Evolutionary conservation across 2,797 vertebrate species (phyloP), one percentile per base, ranked within the genome.

Genomic region (Molossus molossus): DNA sequence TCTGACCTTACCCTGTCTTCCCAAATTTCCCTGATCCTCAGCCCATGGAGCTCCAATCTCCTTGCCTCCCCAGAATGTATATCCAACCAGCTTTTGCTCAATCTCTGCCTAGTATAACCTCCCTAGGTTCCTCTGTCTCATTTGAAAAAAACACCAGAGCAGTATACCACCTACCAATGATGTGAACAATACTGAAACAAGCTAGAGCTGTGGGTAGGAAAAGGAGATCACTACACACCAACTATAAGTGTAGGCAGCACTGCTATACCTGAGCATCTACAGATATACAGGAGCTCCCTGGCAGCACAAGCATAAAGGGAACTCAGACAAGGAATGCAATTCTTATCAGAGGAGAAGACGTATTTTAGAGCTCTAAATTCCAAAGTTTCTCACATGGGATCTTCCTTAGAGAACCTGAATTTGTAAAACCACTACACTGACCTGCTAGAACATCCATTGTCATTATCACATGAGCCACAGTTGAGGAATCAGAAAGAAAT

Each of bases 331-430:
- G 33, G 14, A 77, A 95, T 33, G 64, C 70, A 91, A 84, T 33
- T 96, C 21, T 65, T 92, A 67, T 29, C 65, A 91, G 67, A 13
- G 13, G 57, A 70, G 23, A 69, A 45, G 20, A 85, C 76, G 65
- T 27, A 89, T 60, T 77, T 86, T 27, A 55, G 3, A 11, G 67
- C 53, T 57, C 45, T 96, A 73, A 93, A 77, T 87, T 65, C 87
- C 76, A n/a, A 25, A 87, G 70, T 73, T 50, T 60, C 48, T 91
- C 75, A 57, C 5, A 3, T 5, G 40, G 33, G 37, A 75, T 14
- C 37, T 92, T 94, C 58, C 58, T 82, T 48, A 82, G 20, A 86
- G 57, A 33, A 60, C 40, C 45, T 55, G 50, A 85, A 58, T 37
- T 60, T 45, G 58, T 13, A 94, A 33, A 40, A 27, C 29, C 64